Conservation (phyloP, 2,888 invertebrate genomes). For the Aporophyla nigra region DNA sequence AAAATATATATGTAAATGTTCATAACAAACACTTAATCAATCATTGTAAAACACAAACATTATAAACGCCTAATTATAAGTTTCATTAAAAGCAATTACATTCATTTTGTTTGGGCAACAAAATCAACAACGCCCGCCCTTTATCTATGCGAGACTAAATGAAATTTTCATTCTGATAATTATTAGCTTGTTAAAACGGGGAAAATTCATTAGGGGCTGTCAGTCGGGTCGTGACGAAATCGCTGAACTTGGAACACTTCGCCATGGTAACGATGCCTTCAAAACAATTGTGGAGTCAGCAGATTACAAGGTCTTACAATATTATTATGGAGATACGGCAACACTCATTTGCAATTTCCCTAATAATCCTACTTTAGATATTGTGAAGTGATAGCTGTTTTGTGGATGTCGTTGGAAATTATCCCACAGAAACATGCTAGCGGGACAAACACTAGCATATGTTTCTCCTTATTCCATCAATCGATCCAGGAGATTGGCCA, state of each 20-base stretch:
- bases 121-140: slow-evolving; percentile 33
- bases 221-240: slow-evolving; percentile 33
- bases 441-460: no score
- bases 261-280: slow-evolving; percentile 34
- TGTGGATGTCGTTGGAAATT: no score
- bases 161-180: slow-evolving; percentile 47
- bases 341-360: no score
- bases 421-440: no score
- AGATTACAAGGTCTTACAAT: slow-evolving; percentile 6
- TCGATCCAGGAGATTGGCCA: no score
- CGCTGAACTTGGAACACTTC: slow-evolving; percentile 30
- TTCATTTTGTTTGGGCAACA: slow-evolving; percentile 21
- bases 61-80: slow-evolving; percentile 25
- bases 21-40: not conserved
- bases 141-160: slow-evolving; percentile 51
- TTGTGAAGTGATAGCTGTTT: no score
- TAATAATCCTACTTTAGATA: no score
- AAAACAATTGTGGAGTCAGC: slow-evolving; percentile 28
- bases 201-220: slow-evolving; percentile 46
- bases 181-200: slow-evolving; percentile 53
- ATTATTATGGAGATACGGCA: not conserved
- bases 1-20: not conserved
- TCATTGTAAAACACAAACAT: slow-evolving; percentile 10
- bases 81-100: slow-evolving; percentile 35
- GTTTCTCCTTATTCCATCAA: no score